A percentile compares a stretch with the other conserved stretches of the same genome.
Evolutionary conservation across 2,113 vertebrate genomes (phyloP).

Genomic region (Heloderma charlesbogerti): DNA sequence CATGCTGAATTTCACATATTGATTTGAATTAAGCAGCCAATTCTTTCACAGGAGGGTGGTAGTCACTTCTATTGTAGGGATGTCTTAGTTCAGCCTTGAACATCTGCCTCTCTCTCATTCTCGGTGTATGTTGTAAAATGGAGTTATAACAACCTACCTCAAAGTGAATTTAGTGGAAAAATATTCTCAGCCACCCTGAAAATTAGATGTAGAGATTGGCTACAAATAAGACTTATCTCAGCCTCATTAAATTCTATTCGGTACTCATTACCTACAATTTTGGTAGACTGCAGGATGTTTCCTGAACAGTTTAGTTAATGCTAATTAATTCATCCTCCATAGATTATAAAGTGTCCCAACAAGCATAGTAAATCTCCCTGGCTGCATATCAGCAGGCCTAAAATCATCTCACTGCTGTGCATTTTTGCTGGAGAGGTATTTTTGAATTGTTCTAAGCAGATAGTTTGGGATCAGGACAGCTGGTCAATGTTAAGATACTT

Average conservation of each 20-base stretch:
- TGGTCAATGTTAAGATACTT: background rate
- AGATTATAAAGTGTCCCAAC: background rate
- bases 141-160: background rate
- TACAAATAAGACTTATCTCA: background rate
- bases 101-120: background rate
- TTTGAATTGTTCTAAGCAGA: background rate
- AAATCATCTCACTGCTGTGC: background rate
- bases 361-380: background rate
- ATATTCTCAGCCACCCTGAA: background rate
- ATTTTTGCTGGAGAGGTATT: background rate
- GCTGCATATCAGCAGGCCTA: background rate
- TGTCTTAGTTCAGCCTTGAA: background rate
- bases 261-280: background rate
- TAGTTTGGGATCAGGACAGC: background rate
- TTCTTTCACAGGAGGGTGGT: too few relatives aligned
- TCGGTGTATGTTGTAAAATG: background rate
- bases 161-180: background rate
- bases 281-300: background rate
- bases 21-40: conserved; percentile 1
- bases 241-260: background rate
- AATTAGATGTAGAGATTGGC: background rate
- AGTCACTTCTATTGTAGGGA: background rate
- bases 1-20: background rate
- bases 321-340: background rate
- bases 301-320: background rate